Conservation (phyloP, 2,888 invertebrate species). For the Diplolepis rosae region DNA sequence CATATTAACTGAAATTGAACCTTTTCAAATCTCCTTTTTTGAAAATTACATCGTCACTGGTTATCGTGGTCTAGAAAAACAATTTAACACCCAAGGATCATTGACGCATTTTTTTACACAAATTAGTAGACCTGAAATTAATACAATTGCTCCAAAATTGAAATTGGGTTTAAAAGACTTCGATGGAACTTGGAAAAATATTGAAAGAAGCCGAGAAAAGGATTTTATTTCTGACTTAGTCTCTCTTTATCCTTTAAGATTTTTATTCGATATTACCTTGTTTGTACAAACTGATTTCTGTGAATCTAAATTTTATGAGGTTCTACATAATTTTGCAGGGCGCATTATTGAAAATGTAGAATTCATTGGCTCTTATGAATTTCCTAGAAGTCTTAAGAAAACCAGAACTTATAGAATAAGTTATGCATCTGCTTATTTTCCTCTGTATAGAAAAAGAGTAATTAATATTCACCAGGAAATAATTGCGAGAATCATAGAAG, state of each 20-base stretch:
- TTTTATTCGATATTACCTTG: slow-evolving; percentile 69
- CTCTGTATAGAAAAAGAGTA: slow-evolving; percentile 66
- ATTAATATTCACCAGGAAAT: slow-evolving; percentile 68
- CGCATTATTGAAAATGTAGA: slow-evolving; percentile 64
- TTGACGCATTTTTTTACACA: slow-evolving; percentile 66
- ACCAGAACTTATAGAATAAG: slow-evolving; percentile 69
- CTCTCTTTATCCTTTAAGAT: slow-evolving; percentile 54
- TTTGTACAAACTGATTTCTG: slow-evolving; percentile 52
- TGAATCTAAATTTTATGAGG: slow-evolving; percentile 55
- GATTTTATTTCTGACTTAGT: slow-evolving; percentile 8
- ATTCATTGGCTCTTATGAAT: slow-evolving; percentile 62
- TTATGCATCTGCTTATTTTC: slow-evolving; percentile 67
- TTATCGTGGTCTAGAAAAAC: slow-evolving; percentile 71
- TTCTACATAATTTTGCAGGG: slow-evolving; percentile 66
- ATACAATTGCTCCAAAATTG: slow-evolving; percentile 48
- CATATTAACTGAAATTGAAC: slow-evolving; percentile 68
- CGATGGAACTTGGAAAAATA: slow-evolving; percentile 52
- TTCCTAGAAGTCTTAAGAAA: slow-evolving; percentile 54
- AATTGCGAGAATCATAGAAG: slow-evolving; percentile 60
- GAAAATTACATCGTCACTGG: slow-evolving; percentile 74
- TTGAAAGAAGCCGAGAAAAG: neutral
- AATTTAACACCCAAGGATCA: slow-evolving; percentile 67
- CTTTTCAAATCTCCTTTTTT: slow-evolving; percentile 69
- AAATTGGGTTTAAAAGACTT: slow-evolving; percentile 45
- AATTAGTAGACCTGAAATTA: slow-evolving; percentile 40